A percentile compares a stretch with the other conserved stretches of the same genome.
Conservation (phyloP, 1,140 invertebrate species). For the Phenacoccus solenopsis region DNA sequence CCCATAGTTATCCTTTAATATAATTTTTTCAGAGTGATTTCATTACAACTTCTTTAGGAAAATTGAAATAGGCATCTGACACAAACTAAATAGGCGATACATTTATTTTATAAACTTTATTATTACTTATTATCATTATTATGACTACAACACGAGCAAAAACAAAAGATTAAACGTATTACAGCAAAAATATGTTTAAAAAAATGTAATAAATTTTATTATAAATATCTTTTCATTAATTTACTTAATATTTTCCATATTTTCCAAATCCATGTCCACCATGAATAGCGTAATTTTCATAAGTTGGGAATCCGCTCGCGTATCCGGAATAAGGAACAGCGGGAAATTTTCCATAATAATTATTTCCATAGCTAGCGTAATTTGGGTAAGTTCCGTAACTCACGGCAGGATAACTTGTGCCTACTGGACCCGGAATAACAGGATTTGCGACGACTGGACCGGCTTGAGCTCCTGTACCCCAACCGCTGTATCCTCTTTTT, state of each 20-base stretch:
- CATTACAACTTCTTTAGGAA: no score
- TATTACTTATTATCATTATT: no score
- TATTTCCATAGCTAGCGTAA: not conserved
- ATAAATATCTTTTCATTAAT: not conserved
- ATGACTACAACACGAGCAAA: no score
- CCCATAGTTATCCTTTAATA: no score
- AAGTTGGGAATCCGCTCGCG: not conserved
- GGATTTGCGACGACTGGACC: not conserved
- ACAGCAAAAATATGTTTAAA: no score
- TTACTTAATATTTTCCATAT: constrained; percentile 10
- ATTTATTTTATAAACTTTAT: no score
- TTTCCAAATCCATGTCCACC: constrained; percentile 8
- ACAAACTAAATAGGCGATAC: no score
- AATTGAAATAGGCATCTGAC: no score
- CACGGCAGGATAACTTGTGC: not conserved
- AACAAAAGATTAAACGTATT: no score
- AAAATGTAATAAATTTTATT: no score
- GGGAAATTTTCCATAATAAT: not conserved
- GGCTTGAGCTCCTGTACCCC: not conserved
- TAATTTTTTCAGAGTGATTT: no score
- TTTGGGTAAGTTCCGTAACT: not conserved
- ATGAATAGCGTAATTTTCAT: constrained; percentile 5
- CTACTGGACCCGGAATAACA: not conserved
- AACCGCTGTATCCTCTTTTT: constrained; percentile 2
- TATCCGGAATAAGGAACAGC: not conserved